Evolutionary conservation across 2,113 vertebrate genomes (phyloP), one percentile per base, ranked within the genome.

Genomic region (Equus przewalskii): DNA sequence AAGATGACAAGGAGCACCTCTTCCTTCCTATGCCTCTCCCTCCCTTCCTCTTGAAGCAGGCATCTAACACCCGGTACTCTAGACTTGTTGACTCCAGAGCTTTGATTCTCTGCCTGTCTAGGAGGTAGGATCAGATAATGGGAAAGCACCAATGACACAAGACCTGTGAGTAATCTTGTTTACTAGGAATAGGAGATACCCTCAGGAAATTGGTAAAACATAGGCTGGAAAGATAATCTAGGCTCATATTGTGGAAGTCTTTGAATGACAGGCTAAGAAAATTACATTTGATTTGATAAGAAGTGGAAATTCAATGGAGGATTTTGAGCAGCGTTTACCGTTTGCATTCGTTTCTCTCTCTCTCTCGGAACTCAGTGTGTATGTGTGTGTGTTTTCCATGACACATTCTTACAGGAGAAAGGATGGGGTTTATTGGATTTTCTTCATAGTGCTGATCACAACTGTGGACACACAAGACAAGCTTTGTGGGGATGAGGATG

Each of bases 201-300:
- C 14, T 22, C 7, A 83, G 54, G 87, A 88, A 73, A 87, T 18
- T 60, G 46, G 36, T 79, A 62, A 86, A 82, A 12, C 51, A 78
- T 0, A 49, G 51, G 7, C 18, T 81, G 28, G 22, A 89, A 88
- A 92, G 82, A n/a, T 6, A 75, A 83, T n/a, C 24, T 41, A 65
- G 33, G 7, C 8, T 89, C 10, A 19, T 51, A 56, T 15, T 13
- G 28, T 70, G 13, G 36, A 64, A 60, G 1, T 72, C 36, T 78
- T 81, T 89, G 67, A 84, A 16, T 56, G 79, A 80, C 11, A 65
- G 46, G 15, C 22, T n/a, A 36, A 78, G 58, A 65, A 93, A 76
- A 76, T 65, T 60, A 4, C 12, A 44, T 91, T 79, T 64, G 49
- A 89, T 69, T 94, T 79, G 62, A n/a, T 94, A 89, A 92, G 44